These are phyloP conservation scores for Scleropages formosus DNA, from an alignment of 2,797 vertebrate species.

Conservation along the genomic window DNA sequence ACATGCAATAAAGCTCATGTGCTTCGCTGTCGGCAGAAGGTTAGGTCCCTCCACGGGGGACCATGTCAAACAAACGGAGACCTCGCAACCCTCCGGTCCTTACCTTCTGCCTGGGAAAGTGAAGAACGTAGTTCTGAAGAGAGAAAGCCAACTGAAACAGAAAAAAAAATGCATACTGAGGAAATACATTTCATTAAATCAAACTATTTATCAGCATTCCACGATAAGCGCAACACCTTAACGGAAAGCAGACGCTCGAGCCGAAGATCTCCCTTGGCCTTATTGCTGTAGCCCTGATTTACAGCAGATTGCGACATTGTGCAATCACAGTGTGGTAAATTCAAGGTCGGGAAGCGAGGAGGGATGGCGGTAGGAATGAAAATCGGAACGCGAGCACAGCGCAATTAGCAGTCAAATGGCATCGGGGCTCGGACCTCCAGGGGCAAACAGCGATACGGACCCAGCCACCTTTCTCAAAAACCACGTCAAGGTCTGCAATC, in stretches of 20 bases:
- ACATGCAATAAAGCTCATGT: too few relatives aligned
- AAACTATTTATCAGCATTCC: not conserved
- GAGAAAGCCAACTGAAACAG: too few relatives aligned
- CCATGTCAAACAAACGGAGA: too few relatives aligned
- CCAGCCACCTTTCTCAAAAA: not conserved
- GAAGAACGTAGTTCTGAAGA: too few relatives aligned
- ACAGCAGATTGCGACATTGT: constrained; percentile 39
- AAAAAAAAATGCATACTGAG: too few relatives aligned
- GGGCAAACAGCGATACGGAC: not conserved
- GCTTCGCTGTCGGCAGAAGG: too few relatives aligned
- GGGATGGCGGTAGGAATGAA: constrained; percentile 36
- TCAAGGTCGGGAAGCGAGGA: constrained; percentile 39
- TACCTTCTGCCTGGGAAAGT: too few relatives aligned
- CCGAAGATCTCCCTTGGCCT: constrained; percentile 18
- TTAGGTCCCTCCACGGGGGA: too few relatives aligned
- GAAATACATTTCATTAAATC: not conserved
- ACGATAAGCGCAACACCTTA: not conserved
- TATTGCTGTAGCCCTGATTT: constrained; percentile 41
- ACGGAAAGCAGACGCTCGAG: constrained; percentile 13
- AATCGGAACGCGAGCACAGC: not conserved
- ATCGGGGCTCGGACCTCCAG: not conserved
- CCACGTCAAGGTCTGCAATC: not conserved
- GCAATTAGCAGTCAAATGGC: not conserved
- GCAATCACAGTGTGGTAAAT: constrained; percentile 27
- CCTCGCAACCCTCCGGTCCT: too few relatives aligned